These are phyloP conservation scores for Eudyptes chrysolophus DNA, from an alignment of 2,113 vertebrate genomes.

Conservation along the genomic window DNA sequence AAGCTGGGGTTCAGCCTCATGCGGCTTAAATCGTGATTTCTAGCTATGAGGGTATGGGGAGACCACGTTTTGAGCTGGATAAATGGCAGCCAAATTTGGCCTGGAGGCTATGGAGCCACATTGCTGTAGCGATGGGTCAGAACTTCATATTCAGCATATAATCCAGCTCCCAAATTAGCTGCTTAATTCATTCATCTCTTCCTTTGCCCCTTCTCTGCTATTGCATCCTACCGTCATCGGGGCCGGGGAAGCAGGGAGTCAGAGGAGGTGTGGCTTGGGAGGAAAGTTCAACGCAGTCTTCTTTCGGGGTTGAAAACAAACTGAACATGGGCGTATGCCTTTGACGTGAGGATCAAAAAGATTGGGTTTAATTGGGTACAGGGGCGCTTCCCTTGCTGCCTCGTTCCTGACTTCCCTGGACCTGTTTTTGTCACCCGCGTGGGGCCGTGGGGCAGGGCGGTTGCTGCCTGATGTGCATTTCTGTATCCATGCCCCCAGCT, in stretches of 20 bases:
- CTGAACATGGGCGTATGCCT: not conserved
- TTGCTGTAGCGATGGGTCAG: not conserved
- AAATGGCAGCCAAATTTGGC: not conserved
- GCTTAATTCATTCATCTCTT: not conserved
- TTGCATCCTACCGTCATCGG: rapidly evolving
- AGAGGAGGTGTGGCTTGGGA: not conserved
- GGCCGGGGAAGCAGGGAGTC: not conserved
- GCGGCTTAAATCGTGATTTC: not conserved
- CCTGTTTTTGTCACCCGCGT: not conserved
- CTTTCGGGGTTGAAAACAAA: not conserved
- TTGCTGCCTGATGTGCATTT: not conserved
- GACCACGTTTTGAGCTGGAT: rapidly evolving
- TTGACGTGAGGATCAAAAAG: not conserved
- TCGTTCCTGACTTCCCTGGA: not conserved
- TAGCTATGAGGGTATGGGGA: not conserved
- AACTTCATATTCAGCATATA: not conserved
- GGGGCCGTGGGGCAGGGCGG: not conserved
- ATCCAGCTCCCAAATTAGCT: not conserved
- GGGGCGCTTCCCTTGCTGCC: not conserved
- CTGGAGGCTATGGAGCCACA: not conserved
- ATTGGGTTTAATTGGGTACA: not conserved
- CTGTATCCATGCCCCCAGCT: not conserved
- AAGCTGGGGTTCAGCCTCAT: not conserved
- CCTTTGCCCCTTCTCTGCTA: not conserved
- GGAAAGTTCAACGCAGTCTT: not conserved